phyloP scores from a whole-genome alignment of 2,797 vertebrate species.

The Acanthurus lineatus region DNA sequence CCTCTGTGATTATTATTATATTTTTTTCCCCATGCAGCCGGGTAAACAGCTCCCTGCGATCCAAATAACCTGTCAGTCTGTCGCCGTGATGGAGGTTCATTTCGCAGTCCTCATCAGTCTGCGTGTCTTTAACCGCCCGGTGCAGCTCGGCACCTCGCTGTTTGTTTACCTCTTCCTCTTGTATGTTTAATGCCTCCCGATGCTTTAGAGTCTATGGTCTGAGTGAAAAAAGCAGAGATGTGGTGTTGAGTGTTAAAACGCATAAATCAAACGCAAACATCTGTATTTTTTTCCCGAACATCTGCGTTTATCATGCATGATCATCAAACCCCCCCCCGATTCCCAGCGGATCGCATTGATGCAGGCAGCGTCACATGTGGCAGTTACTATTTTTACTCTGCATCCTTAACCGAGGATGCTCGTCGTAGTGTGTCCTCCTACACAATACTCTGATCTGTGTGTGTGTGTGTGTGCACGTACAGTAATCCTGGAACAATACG shows the following conservation, averaged over 20 bases:
- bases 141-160: constrained; percentile 28
- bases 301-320: constrained; percentile 71
- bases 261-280: constrained; percentile 65
- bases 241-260: constrained; percentile 47
- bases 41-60: constrained; percentile 69
- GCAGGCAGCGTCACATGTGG: constrained; percentile 57
- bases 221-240: constrained; percentile 37
- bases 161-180: constrained; percentile 16
- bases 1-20: constrained; percentile 46
- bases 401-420: constrained; percentile 48
- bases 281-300: constrained; percentile 64
- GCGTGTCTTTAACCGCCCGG: constrained; percentile 40
- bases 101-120: constrained; percentile 59
- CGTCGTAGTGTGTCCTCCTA: constrained; percentile 66
- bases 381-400: constrained; percentile 72
- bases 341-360: constrained; percentile 54
- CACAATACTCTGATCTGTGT: constrained; percentile 58
- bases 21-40: constrained; percentile 30
- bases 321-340: constrained; percentile 69
- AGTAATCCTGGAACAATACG: constrained; percentile 74
- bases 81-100: constrained; percentile 54
- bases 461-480: constrained; percentile 51
- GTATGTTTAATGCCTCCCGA: constrained; percentile 43
- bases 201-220: constrained; percentile 39
- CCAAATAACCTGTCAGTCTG: constrained; percentile 78